Evolutionary conservation across 2,113 vertebrate species (phyloP), one percentile per base, ranked within the genome.

Genomic region (Neopipo cinnamomea): DNA sequence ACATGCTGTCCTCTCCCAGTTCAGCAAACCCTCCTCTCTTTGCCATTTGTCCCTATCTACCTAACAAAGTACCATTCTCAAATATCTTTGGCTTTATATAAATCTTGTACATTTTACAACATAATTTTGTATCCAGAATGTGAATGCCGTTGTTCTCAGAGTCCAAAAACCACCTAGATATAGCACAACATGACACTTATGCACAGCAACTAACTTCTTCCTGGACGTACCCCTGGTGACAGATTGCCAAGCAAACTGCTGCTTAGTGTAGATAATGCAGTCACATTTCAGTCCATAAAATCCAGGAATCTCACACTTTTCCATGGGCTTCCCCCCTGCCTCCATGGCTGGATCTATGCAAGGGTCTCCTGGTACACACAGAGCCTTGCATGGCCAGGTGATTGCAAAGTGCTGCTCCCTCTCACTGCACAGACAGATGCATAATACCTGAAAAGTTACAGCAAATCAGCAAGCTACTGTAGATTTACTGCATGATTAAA

Each of bases 401-500:
- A 84, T 70, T 84, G 85, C 21, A 27, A 83, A 76, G 24, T 18
- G 39, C 87, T 76, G 61, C 56, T 83, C 89, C 65, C 55, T 49
- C 53, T 93, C 84, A 73, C 61, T 47, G 39, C 62, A 83, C 39
- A 95, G 68, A 74, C 76, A 82, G 75, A 97, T 52, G 65, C 12
- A 85, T 91, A 96, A 91, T 81, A 87, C 63, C 66, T 68, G 33
- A 90, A 88, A 93, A 91, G 70, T 83, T 96, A 62, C 79, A 55
- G 79, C 47, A 52, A 95, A 95, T 61, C 82, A 86, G 31, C 0
- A 5, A 90, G 89, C 35, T 91, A 84, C 89, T 95, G 91, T 88
- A 78, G 88, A 91, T 97, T 91, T 75, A 87, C 37, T 33, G 71
- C 25, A 83, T 68, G 92, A 96, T 96, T 96, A 87, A 94, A 86